phyloP scores from a whole-genome alignment of 2,113 vertebrate species.

The Salvelinus alpinus region DNA sequence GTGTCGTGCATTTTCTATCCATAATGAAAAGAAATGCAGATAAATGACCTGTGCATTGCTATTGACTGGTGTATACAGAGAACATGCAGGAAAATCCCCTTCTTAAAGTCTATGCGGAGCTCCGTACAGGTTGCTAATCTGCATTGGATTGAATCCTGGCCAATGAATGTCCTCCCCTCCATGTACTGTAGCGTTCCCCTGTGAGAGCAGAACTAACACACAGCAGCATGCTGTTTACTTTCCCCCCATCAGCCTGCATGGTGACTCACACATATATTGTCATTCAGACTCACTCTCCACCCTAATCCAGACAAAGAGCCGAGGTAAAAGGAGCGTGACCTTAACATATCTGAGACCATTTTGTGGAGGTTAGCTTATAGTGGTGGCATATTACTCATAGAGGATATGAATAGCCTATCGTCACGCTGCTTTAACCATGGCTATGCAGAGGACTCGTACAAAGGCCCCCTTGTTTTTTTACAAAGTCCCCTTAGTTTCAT shows the following conservation, averaged over 20 bases:
- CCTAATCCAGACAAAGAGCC: slow-evolving; percentile 46
- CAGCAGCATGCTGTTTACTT: too few relatives aligned
- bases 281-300: neutral
- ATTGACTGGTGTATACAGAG: too few relatives aligned
- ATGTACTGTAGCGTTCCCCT: too few relatives aligned
- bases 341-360: slow-evolving; percentile 31
- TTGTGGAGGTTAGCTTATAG: slow-evolving; percentile 39
- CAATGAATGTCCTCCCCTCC: too few relatives aligned
- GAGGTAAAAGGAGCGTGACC: slow-evolving; percentile 43
- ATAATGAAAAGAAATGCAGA: neutral
- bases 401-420: neutral
- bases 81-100: too few relatives aligned
- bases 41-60: too few relatives aligned
- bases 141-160: too few relatives aligned
- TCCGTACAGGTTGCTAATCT: too few relatives aligned
- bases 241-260: neutral
- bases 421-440: slow-evolving; percentile 9
- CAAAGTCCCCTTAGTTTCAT: slow-evolving; percentile 19
- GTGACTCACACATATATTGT: slow-evolving; percentile 25
- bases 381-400: neutral
- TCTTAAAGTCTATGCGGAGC: too few relatives aligned
- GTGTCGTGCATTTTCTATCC: neutral
- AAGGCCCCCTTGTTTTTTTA: slow-evolving; percentile 1
- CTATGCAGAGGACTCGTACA: slow-evolving; percentile 26
- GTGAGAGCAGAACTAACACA: neutral